Conservation (phyloP, 2,113 vertebrate species). For the Maccullochella peelii region DNA sequence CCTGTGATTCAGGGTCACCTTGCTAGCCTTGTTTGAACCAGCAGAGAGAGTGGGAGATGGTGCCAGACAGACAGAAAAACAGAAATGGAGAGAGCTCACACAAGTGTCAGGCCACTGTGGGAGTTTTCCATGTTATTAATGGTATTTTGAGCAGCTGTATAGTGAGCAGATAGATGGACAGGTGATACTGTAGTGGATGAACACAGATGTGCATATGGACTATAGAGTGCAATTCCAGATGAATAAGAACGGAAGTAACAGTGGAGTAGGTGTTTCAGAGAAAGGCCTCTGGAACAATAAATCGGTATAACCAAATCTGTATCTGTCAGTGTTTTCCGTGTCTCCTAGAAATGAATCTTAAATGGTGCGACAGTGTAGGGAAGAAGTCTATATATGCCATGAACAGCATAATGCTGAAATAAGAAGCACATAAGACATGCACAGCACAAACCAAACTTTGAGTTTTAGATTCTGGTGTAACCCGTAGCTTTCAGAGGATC, state of each 20-base stretch:
- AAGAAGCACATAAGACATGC: background rate
- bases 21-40: constrained; percentile 75
- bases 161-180: constrained; percentile 32
- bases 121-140: constrained; percentile 51
- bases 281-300: background rate
- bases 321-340: background rate
- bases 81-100: constrained; percentile 60
- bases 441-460: background rate
- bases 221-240: background rate
- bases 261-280: background rate
- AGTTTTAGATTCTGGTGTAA: background rate
- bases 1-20: constrained; percentile 81
- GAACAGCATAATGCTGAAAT: background rate
- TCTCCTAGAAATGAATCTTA: background rate
- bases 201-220: background rate
- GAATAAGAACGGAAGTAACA: background rate
- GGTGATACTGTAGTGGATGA: constrained; percentile 4
- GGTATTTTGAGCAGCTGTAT: constrained; percentile 46
- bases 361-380: background rate
- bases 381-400: background rate
- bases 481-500: background rate
- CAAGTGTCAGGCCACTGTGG: constrained; percentile 52
- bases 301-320: background rate
- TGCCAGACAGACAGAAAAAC: constrained; percentile 82
- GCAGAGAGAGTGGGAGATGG: constrained; percentile 72